Percentiles rank a stretch among this genome's conserved stretches.
Conservation (phyloP, 2,888 invertebrate species). For the Ichneumon xanthorius region DNA sequence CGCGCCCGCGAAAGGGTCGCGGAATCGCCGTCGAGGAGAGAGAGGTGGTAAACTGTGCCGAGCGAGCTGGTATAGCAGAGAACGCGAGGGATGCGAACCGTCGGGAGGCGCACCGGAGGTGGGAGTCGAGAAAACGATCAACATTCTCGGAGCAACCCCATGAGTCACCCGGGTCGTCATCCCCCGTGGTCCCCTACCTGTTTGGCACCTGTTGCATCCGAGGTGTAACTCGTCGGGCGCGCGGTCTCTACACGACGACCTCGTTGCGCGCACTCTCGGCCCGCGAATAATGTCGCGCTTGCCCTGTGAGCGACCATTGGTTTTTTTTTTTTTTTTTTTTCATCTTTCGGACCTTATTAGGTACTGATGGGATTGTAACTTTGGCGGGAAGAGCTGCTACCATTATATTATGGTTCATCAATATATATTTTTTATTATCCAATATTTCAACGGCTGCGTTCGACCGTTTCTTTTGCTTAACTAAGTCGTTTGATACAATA, state of each 20-base stretch:
- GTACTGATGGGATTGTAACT: too few relatives aligned
- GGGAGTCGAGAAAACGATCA: slow-evolving; percentile 70
- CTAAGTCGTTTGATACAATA: too few relatives aligned
- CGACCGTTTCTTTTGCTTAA: background rate
- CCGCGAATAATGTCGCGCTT: background rate
- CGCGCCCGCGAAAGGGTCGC: slow-evolving; percentile 33
- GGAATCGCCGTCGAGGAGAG: slow-evolving; percentile 12
- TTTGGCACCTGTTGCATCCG: slow-evolving; percentile 78
- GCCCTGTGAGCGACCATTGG: background rate
- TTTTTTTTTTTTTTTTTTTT: too few relatives aligned
- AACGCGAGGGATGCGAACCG: slow-evolving; percentile 44
- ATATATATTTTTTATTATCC: too few relatives aligned
- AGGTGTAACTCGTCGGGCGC: slow-evolving; percentile 18
- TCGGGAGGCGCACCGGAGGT: slow-evolving; percentile 13
- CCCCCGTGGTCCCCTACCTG: slow-evolving; percentile 75
- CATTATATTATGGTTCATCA: too few relatives aligned
- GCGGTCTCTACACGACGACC: slow-evolving; percentile 18
- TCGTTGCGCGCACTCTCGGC: slow-evolving; percentile 28
- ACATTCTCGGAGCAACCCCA: slow-evolving; percentile 81
- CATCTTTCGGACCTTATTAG: background rate
- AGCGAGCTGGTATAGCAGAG: slow-evolving; percentile 1
- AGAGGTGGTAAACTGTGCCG: slow-evolving; percentile 21
- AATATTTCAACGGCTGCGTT: too few relatives aligned
- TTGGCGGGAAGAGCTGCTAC: too few relatives aligned
- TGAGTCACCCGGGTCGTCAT: slow-evolving; percentile 79